Conservation (phyloP, 1,140 invertebrate genomes). For the Drosophila sucinea region DNA sequence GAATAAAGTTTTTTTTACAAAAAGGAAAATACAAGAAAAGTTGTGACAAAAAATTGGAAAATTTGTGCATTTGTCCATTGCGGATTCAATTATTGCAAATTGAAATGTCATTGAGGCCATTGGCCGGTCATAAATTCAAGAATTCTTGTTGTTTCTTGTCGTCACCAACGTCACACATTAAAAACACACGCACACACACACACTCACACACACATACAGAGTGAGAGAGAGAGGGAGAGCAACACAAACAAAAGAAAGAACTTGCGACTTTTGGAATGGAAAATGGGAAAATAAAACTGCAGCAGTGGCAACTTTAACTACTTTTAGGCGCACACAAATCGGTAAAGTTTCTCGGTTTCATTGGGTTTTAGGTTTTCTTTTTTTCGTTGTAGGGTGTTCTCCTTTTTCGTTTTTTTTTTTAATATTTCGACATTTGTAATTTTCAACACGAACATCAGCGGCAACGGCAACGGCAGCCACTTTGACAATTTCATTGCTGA, state of each 20-base stretch:
- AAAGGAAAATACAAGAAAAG: no score
- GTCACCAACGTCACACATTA: neutral
- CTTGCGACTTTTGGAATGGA: neutral
- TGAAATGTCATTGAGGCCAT: slow-evolving; percentile 13
- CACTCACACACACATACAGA: neutral
- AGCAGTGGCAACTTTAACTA: slow-evolving; percentile 63
- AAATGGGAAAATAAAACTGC: slow-evolving; percentile 24
- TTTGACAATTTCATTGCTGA: slow-evolving; percentile 70
- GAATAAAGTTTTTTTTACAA: no score
- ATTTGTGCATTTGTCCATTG: neutral
- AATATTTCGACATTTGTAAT: slow-evolving; percentile 52
- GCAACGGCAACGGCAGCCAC: slow-evolving; percentile 48
- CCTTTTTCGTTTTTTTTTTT: slow-evolving; percentile 29
- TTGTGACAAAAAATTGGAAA: no score
- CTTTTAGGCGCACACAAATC: slow-evolving; percentile 65
- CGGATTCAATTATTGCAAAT: neutral
- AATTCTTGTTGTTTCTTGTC: neutral
- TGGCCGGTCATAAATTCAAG: slow-evolving; percentile 1
- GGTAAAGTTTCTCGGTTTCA: slow-evolving; percentile 35
- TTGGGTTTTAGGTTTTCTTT: neutral
- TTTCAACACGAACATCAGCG: slow-evolving; percentile 66
- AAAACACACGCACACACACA: neutral
- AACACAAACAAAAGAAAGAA: neutral
- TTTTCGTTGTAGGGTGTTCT: neutral
- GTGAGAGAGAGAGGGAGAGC: neutral